phyloP scores from a whole-genome alignment of 2,888 invertebrate species.

The Parascotia fuliginaria region DNA sequence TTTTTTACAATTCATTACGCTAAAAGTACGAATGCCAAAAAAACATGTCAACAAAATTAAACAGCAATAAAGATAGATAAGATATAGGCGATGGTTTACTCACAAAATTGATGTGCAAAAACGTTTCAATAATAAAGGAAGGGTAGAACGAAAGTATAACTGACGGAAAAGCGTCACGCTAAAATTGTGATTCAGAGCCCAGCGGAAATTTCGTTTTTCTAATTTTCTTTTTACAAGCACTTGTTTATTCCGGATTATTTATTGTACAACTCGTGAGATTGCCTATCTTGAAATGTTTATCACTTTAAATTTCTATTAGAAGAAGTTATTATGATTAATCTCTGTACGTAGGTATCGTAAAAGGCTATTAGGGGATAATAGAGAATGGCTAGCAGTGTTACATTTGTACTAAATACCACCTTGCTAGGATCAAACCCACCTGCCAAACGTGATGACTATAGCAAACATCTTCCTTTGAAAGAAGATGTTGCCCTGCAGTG shows the following conservation, averaged over 20 bases:
- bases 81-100: not conserved
- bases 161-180: constrained; percentile 38
- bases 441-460: too few species aligned
- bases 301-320: constrained; percentile 4
- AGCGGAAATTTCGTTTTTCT: constrained; percentile 49
- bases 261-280: constrained; percentile 16
- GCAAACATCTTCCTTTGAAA: too few species aligned
- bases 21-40: not conserved
- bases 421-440: too few species aligned
- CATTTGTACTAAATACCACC: too few species aligned
- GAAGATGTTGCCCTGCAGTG: too few species aligned
- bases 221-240: constrained; percentile 37
- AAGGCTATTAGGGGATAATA: too few species aligned
- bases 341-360: too few species aligned
- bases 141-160: constrained; percentile 27
- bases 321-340: too few species aligned
- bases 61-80: constrained; percentile 9
- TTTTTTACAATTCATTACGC: not conserved
- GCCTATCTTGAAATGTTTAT: constrained; percentile 9
- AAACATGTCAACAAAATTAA: constrained; percentile 4
- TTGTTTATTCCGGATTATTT: constrained; percentile 33
- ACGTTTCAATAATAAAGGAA: constrained; percentile 41
- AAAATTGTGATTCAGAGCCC: constrained; percentile 41
- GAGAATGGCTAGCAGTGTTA: too few species aligned
- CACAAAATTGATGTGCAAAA: constrained; percentile 29